Evolutionary conservation across 2,888 invertebrate genomes (phyloP), one percentile per base, ranked within the genome.

Genomic region (Drosophila multiciliata): DNA sequence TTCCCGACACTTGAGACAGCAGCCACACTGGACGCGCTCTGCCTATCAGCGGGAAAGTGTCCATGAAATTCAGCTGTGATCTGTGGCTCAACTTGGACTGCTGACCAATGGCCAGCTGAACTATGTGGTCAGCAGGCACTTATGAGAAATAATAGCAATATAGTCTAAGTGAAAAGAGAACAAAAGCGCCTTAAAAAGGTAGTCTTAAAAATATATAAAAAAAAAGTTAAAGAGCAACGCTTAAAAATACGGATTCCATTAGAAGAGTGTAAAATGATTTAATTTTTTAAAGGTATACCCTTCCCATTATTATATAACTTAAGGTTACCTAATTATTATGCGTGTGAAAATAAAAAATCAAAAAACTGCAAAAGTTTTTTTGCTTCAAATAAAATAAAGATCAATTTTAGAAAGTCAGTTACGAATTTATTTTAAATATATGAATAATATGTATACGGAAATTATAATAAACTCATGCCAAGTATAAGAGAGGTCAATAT

Each of bases 1-100:
- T 57, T 52, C 57, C 60, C 58, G 75, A 60, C 75, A 76, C 87
- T 78, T 73, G 82, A 75, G 78, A 88, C 83, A 70, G 65, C 49
- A 80, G 70, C 73, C 54, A 20, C 26, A 0, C 9, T 49, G 45
- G 33, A 53, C 64, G 59, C 45, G 52, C 38, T 20, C 29, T 29
- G 38, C 15, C 26, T 36, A 35, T 45, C 32, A 26, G 40, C n/a
- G 38, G 9, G 12, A 57, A 35, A 32, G 49, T 12, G 53, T 26
- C 77, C 76, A 57, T 40, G 59, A 75, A 78, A 62, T 75, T 71
- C 63, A 60, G 36, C 49, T 64, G 66, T 61, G 70, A 78, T 75
- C 66, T 80, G 63, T 33, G 52, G 48, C 63, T 63, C 66, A 57
- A 33, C 50, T 20, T 65, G 48, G 49, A n/a, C 60, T 55, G 29